phyloP scores from a whole-genome alignment of 2,797 vertebrate genomes.

The Syncerus caffer region DNA sequence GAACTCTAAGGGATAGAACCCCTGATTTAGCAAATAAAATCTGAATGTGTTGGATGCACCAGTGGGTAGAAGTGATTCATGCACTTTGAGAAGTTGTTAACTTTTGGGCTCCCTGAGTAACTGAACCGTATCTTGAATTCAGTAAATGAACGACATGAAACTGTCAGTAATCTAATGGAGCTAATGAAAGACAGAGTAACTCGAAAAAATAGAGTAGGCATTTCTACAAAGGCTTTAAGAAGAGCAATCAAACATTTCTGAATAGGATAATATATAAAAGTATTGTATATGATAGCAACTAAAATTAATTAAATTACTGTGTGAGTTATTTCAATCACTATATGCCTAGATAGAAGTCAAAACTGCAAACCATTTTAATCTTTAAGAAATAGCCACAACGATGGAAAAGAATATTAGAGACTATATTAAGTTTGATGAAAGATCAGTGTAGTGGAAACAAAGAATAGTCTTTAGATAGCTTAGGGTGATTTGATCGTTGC shows the following conservation, averaged over 20 bases:
- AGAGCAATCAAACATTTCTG: background rate
- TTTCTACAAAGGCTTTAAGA: slow-evolving; percentile 1
- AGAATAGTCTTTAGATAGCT: background rate
- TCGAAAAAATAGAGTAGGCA: background rate
- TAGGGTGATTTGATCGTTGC: background rate
- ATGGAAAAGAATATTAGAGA: background rate
- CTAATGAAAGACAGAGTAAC: background rate
- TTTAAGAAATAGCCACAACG: background rate
- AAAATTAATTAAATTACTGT: slow-evolving; percentile 19
- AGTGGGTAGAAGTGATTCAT: background rate
- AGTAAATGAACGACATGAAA: background rate
- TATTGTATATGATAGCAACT: background rate
- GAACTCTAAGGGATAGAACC: slow-evolving; percentile 1
- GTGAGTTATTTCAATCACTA: background rate
- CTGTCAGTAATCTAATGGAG: background rate
- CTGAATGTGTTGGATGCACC: background rate
- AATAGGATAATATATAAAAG: background rate
- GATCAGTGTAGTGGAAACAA: background rate
- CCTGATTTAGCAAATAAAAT: slow-evolving; percentile 2
- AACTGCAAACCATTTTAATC: background rate
- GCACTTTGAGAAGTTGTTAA: background rate
- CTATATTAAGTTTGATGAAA: background rate
- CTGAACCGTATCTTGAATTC: slow-evolving; percentile 17
- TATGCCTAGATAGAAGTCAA: background rate
- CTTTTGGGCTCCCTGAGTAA: background rate